Conservation (phyloP, 2,888 invertebrate species). For the Tenodera sinensis region DNA sequence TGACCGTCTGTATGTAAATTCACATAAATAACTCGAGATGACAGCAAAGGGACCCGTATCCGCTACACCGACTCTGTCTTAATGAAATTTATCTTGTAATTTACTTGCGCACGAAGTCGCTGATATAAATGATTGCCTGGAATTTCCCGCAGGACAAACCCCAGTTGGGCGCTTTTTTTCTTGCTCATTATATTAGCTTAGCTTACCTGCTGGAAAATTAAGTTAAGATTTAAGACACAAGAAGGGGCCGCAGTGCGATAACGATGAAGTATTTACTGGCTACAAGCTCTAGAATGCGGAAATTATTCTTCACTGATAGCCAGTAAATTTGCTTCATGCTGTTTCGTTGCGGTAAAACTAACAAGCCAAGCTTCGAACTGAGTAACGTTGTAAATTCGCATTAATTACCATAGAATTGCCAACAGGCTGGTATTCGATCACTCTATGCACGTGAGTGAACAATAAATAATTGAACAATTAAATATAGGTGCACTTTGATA, state of each 20-base stretch:
- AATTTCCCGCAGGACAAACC: not conserved
- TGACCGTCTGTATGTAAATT: not conserved
- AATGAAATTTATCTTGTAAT: not conserved
- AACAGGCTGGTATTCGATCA: too few species aligned
- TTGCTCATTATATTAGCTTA: not conserved
- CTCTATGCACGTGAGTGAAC: too few species aligned
- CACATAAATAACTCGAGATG: not conserved
- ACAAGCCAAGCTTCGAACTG: too few species aligned
- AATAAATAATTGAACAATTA: too few species aligned
- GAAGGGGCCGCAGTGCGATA: not conserved
- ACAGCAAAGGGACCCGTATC: not conserved
- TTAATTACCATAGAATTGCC: too few species aligned
- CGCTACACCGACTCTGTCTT: not conserved
- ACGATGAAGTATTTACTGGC: not conserved
- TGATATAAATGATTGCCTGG: not conserved
- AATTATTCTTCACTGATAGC: too few species aligned
- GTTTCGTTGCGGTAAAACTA: too few species aligned
- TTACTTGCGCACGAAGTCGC: not conserved
- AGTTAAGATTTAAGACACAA: not conserved
- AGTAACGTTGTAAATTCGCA: too few species aligned
- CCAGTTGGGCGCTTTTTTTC: not conserved
- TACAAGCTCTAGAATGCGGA: too few species aligned
- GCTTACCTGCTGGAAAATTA: not conserved
- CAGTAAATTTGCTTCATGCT: too few species aligned
- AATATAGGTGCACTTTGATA: too few species aligned